These are phyloP conservation scores for Heliconius charithonia DNA, from an alignment of 2,888 invertebrate genomes.

Conservation along the genomic window DNA sequence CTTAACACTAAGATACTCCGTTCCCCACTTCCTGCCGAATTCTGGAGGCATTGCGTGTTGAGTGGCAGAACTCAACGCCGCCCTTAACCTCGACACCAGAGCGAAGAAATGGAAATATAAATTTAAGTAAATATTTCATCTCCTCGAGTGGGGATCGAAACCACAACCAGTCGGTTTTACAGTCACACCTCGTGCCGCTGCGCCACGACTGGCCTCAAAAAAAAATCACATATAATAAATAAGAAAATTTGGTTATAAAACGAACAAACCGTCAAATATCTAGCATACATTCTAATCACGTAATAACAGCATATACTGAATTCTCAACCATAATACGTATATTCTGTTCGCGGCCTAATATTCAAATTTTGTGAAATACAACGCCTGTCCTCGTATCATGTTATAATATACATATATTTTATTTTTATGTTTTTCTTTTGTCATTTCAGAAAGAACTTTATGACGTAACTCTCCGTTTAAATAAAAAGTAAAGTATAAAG, in stretches of 20 bases:
- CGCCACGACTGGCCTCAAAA: too few species aligned
- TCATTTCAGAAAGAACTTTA: neutral
- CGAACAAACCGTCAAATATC: neutral
- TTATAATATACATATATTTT: neutral
- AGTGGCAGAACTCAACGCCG: too few species aligned
- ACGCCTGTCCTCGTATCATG: neutral
- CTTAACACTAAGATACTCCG: too few species aligned
- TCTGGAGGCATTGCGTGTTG: too few species aligned
- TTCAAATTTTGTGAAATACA: neutral
- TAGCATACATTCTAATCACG: conserved; percentile 3
- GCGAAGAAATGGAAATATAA: too few species aligned
- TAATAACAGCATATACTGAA: conserved; percentile 4
- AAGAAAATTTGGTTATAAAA: neutral
- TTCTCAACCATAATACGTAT: conserved; percentile 18
- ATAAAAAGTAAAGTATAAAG: too few species aligned
- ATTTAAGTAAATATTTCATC: too few species aligned
- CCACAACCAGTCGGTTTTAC: too few species aligned
- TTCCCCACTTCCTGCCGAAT: too few species aligned
- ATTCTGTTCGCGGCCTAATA: conserved; percentile 1
- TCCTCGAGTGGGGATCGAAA: too few species aligned
- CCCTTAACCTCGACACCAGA: too few species aligned
- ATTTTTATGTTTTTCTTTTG: neutral
- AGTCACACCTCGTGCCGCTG: too few species aligned
- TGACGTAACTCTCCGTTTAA: neutral
- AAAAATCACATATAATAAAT: neutral